Percentiles rank a stretch among this genome's conserved stretches.
Conservation (phyloP, 2,113 vertebrate species). For the Labrus mixtus region DNA sequence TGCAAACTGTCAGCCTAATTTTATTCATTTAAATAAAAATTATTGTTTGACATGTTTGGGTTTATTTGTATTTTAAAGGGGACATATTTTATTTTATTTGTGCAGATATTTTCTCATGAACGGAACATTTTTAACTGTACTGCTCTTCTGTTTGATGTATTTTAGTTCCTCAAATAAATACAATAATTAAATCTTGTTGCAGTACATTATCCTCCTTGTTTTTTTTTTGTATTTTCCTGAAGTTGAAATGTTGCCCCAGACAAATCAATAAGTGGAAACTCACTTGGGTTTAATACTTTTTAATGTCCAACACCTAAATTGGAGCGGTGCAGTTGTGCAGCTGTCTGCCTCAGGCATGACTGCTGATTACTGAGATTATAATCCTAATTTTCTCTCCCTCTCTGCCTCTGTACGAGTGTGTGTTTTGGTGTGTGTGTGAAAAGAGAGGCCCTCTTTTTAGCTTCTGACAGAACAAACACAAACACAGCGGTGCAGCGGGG, state of each 20-base stretch:
- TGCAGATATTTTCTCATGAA: not conserved
- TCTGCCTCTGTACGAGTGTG: slow-evolving; percentile 23
- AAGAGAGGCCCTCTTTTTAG: slow-evolving; percentile 25
- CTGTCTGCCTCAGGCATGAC: slow-evolving; percentile 64
- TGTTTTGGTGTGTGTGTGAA: slow-evolving; percentile 9
- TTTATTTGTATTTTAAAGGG: not conserved
- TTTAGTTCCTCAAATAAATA: slow-evolving; percentile 6
- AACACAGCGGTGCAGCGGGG: slow-evolving; percentile 44
- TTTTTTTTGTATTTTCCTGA: slow-evolving; percentile 43
- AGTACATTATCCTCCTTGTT: slow-evolving; percentile 17
- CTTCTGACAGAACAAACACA: slow-evolving; percentile 41
- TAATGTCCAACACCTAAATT: slow-evolving; percentile 70
- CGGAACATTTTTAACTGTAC: slow-evolving; percentile 7
- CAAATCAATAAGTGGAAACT: slow-evolving; percentile 69
- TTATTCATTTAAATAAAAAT: not conserved
- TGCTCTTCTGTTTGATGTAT: slow-evolving; percentile 16
- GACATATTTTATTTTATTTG: slow-evolving; percentile 4
- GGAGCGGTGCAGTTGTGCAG: slow-evolving; percentile 65
- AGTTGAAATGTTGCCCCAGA: slow-evolving; percentile 65
- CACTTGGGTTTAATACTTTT: slow-evolving; percentile 63
- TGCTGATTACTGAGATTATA: slow-evolving; percentile 72
- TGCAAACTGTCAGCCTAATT: too few relatives aligned
- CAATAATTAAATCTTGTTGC: slow-evolving; percentile 38
- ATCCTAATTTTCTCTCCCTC: slow-evolving; percentile 67
- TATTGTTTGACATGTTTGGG: not conserved